Evolutionary conservation across 2,888 invertebrate genomes (phyloP).

Genomic region (Buathra laborator): DNA sequence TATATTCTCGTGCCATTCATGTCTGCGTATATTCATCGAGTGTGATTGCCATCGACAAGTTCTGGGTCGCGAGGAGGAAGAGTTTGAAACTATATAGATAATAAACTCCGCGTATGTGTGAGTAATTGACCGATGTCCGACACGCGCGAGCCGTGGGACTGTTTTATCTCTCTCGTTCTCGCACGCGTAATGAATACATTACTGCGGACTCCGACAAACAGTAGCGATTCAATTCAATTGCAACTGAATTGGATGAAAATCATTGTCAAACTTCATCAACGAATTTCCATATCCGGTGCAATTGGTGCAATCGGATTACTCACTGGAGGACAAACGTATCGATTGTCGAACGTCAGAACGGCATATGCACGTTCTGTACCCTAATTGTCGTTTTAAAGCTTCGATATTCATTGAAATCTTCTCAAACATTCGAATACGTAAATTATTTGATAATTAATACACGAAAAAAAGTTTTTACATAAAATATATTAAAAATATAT

Average conservation of each 20-base stretch:
- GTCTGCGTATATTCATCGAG: background rate
- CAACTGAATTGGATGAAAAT: background rate
- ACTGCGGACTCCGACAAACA: conserved; percentile 3
- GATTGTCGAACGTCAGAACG: no score
- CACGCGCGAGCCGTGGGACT: conserved; percentile 73
- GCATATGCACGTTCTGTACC: no score
- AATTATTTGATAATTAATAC: no score
- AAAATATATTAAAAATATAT: no score
- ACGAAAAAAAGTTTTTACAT: no score
- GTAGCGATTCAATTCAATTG: background rate
- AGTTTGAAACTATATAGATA: background rate
- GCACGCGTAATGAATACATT: conserved; percentile 10
- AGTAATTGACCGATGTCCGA: conserved; percentile 14
- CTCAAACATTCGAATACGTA: no score
- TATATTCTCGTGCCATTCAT: background rate
- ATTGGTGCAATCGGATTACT: background rate
- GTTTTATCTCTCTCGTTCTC: conserved; percentile 70
- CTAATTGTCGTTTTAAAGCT: no score
- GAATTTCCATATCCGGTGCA: background rate
- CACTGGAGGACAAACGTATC: no score
- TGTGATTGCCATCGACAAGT: background rate
- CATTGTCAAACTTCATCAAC: background rate
- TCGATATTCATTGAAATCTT: no score
- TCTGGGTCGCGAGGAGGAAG: background rate
- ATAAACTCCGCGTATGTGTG: conserved; percentile 6